Evolutionary conservation across 1,140 invertebrate genomes (phyloP).

Genomic region (Maconellicoccus hirsutus): DNA sequence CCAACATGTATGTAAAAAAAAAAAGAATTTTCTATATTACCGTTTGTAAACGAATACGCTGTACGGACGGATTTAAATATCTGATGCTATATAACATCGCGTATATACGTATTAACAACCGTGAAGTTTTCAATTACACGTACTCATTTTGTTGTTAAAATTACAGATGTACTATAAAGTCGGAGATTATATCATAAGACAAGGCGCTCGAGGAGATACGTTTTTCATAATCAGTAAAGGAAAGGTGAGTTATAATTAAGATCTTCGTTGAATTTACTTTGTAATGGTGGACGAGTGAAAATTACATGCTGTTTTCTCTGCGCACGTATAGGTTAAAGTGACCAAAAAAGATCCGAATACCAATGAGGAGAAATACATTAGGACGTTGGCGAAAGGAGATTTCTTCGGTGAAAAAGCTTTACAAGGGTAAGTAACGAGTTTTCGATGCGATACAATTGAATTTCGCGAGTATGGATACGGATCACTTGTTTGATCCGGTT

Average conservation of each 20-base stretch:
- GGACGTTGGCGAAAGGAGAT: slow-evolving; percentile 78
- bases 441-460: neutral
- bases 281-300: neutral
- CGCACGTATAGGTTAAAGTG: slow-evolving; percentile 53
- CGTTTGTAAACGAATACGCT: no score
- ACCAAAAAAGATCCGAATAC: slow-evolving; percentile 75
- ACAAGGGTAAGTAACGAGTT: slow-evolving; percentile 62
- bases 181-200: slow-evolving; percentile 94
- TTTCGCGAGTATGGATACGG: neutral
- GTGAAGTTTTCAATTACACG: slow-evolving; percentile 13
- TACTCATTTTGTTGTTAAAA: slow-evolving; percentile 13
- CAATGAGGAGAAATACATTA: slow-evolving; percentile 78
- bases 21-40: no score
- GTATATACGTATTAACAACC: neutral
- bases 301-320: neutral
- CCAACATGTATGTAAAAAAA: no score
- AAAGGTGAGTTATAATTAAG: slow-evolving; percentile 47
- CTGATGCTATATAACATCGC: no score
- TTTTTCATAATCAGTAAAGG: slow-evolving; percentile 99
- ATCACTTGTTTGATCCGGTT: no score
- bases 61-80: no score
- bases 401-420: slow-evolving; percentile 97
- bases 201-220: slow-evolving; percentile 96
- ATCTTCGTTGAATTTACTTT: slow-evolving; percentile 1
- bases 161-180: slow-evolving; percentile 77